Percentiles rank a stretch among this genome's conserved stretches.
These are phyloP conservation scores for Rhopalosiphum maidis DNA, from an alignment of 1,140 invertebrate genomes.

Conservation along the genomic window DNA sequence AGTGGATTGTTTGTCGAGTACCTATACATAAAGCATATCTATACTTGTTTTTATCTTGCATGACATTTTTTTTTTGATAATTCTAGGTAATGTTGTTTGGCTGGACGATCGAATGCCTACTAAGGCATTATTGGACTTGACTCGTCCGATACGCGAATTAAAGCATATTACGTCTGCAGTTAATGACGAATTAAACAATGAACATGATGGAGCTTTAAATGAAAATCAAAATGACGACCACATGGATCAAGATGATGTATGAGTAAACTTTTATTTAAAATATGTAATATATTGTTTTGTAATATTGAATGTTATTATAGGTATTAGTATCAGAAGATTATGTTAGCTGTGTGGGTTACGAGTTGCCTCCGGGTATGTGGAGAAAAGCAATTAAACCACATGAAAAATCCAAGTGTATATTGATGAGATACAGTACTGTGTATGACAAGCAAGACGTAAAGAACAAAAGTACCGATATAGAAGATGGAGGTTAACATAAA, in stretches of 20 bases:
- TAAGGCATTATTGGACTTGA: constrained; percentile 36
- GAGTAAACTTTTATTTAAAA: neutral
- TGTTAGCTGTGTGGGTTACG: constrained; percentile 41
- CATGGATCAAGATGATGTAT: constrained; percentile 54
- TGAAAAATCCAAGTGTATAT: constrained; percentile 44
- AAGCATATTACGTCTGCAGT: constrained; percentile 29
- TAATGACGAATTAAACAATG: neutral
- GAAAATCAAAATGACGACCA: constrained; percentile 36
- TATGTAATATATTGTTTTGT: neutral
- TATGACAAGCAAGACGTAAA: constrained; percentile 28
- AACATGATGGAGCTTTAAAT: constrained; percentile 2
- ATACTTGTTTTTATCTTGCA: neutral
- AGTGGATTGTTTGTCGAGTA: neutral
- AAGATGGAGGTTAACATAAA: constrained; percentile 35
- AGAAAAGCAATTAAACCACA: constrained; percentile 48
- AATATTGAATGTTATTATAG: neutral
- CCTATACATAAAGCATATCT: neutral
- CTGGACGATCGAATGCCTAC: constrained; percentile 47
- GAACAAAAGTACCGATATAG: neutral
- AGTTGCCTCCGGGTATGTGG: constrained; percentile 45
- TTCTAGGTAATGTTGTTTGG: constrained; percentile 50
- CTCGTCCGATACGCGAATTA: constrained; percentile 45
- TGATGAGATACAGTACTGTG: constrained; percentile 43
- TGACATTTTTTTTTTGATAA: neutral
- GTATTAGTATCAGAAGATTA: constrained; percentile 51